Base-by-base conservation (phyloP, 2,113 vertebrate species). In the Rhegmatorhina hoffmannsi region DNA sequence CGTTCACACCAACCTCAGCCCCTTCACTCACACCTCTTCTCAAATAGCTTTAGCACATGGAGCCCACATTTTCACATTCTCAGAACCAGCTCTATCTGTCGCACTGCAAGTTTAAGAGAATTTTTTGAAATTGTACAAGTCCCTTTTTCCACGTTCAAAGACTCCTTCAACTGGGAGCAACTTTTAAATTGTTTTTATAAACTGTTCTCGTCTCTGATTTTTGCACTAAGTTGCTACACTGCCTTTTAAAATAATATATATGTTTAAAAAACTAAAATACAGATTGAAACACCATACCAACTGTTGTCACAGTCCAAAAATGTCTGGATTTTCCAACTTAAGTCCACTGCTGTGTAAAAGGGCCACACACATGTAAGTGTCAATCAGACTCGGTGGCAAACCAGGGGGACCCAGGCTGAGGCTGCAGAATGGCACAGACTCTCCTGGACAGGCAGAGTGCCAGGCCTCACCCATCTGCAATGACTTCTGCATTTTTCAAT, bases 291-390 rank as follows among this genome's bases (percentile, higher is more conserved):
- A 90, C 88, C 96, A 95, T 89, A 96, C 92, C 92, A 94, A 94
- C 92, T 96, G 96, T 63, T 97, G 92, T 97, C 95, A 94, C 88
- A 94, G 86, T 81, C 88, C 94, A 97, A 92, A 97, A 96, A 96
- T 96, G 95, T 96, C 90, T 62, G 95, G 96, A 95, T 97, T 97
- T 96, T 96, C 95, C 92, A 96, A 97, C 94, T 96, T 96, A 96
- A 96, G 92, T 96, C 95, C 90, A 95, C 92, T 44, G 63, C 90
- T 93, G 86, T 93, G 85, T 92, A 86, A 93, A 95, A 94, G 84
- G 94, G 95, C 93, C 95, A 95, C 95, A 95, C 95, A 97, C 96
- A 97, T 96, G 96, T 94, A 96, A 76, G 86, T 95, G 96, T 97
- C 96, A 97, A 97, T 97, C 96, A 97, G 95, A 52, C 83, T 68